Base-by-base conservation (phyloP, 1,140 invertebrate genomes). In the Eueides isabella region DNA sequence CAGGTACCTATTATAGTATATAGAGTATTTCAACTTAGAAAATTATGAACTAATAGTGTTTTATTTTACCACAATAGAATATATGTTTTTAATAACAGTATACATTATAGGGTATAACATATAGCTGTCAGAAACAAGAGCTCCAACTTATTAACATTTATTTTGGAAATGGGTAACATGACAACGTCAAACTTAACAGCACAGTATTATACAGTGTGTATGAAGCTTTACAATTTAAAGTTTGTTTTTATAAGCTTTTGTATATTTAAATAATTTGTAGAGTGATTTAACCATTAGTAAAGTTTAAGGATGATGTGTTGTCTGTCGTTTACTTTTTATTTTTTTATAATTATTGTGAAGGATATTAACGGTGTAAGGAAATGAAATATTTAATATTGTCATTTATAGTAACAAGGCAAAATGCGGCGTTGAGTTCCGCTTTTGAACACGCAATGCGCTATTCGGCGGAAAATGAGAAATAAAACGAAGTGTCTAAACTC, bases 111-210 rank as follows among this genome's bases (percentile, higher is more conserved):
- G 2, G 9, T 26, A 38, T 16, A 38, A 19, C 41, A 19, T 48
- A 2, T 6, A 55, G 23, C 7, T 55, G 44, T 55, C 44, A 55
- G 7, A 55, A 55, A 55, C 44, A 55, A 11, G 11, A 55, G 23
- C 5, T 55, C 19, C 9, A 23, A 55, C 48, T 55, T 55, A 26
- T 55, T 55, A 55, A 55, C 23, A 9, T 55, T 55, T 55, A 55
- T 55, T 55, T 55, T 55, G 48, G 23, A 55, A 55, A 55, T 55
- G 19, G 48, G 48, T 55, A 11, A 55, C 23, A 55, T 55, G 48
- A 55, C 26, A 55, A 55, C 48, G 48, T 26, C 48, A 26, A 55
- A 26, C 23, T 55, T 26, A 26, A 55, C 26, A 26, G 23, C 5
- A 55, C 23, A 55, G 48, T 55, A 26, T n/a, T n/a, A n/a, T n/a